Evolutionary conservation across 2,797 vertebrate genomes (phyloP), one percentile per base, ranked within the genome.

Genomic region (Trachurus trachurus): DNA sequence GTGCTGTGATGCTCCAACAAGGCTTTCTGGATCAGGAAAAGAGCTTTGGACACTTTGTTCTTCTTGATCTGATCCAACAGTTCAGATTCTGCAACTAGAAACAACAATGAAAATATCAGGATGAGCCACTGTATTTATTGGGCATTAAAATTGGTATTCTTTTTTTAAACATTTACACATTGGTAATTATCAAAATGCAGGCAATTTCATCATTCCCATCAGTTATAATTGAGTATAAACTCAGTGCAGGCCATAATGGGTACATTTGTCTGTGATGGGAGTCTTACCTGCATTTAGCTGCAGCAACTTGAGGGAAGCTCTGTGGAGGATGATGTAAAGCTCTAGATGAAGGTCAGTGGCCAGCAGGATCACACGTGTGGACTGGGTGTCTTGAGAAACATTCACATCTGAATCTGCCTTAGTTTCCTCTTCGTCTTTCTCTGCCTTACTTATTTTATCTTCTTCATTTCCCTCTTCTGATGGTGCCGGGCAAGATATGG

Each of bases 21-120:
- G 70, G 96, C 95, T 84, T 97, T 99, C 87, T 99, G 96, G 80
- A 96, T 95, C 87, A 98, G 92, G 83, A 96, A 97, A 70, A 97
- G 86, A 57, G 97, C 96, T 95, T 91, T 98, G 81, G 96, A 97
- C 61, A 98, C 82, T 60, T 96, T 96, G 92, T 97, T 99, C 88
- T 94, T 97, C 85, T 95, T 96, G 61, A 98, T 96, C 91, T 93
- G 94, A 83, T 93, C 93, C 88, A 96, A 88, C 76, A 98, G 76
- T 70, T 86, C 80, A 74, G 81, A 76, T 81, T 98, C 98, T 95
- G 78, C 11, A 57, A 85, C 88, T 89, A 71, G 5, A 78, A 12
- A 83, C 45, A 73, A 79, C 3, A 72, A 54, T 66, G 6, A 71
- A 81, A 57, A 19, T 31, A 6, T 49, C 64, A 74, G 37, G 29